phyloP scores from a whole-genome alignment of 2,113 vertebrate species.

The Notiomystis cincta region DNA sequence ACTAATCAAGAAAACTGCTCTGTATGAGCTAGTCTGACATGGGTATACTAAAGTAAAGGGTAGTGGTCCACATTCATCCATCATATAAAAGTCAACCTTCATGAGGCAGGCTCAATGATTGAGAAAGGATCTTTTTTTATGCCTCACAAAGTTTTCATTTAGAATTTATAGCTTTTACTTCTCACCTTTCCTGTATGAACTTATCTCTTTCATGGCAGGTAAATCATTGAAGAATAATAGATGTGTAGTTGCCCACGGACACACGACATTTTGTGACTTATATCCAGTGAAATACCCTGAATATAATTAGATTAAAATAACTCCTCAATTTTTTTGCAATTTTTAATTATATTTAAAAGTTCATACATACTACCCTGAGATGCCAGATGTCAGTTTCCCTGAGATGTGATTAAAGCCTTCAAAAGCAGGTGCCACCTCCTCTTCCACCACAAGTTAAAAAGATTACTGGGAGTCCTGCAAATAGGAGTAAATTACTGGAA shows the following conservation, averaged over 20 bases:
- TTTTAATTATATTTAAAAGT: neutral
- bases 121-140: neutral
- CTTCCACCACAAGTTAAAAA: neutral
- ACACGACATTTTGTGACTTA: neutral
- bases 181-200: neutral
- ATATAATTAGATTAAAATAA: neutral
- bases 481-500: neutral
- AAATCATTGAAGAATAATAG: constrained; percentile 24
- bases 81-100: constrained; percentile 38
- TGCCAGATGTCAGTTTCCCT: neutral
- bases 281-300: neutral
- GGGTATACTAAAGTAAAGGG: constrained; percentile 7
- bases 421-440: neutral
- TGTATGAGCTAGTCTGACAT: neutral
- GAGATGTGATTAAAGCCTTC: neutral
- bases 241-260: neutral
- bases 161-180: constrained; percentile 21
- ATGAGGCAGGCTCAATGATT: neutral
- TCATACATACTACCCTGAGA: neutral
- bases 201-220: neutral
- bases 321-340: neutral
- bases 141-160: constrained; percentile 27
- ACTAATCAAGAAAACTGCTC: neutral
- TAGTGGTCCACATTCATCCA: constrained; percentile 5
- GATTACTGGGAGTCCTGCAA: neutral